Evolutionary conservation across 2,797 vertebrate genomes (phyloP).

Genomic region (Bufotes viridis): DNA sequence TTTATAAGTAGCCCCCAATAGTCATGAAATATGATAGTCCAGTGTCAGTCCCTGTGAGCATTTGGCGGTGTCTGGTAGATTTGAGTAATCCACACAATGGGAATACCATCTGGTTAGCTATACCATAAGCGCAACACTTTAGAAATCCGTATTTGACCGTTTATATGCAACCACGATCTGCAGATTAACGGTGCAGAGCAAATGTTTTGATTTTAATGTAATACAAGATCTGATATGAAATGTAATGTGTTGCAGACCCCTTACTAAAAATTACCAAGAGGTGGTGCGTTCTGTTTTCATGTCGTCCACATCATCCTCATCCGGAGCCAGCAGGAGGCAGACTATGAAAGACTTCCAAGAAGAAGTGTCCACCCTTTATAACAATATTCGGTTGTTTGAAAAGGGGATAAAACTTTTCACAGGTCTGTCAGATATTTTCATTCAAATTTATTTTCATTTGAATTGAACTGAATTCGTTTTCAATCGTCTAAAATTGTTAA

Average conservation of each 20-base stretch:
- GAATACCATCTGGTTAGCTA: too few relatives aligned
- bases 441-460: not conserved
- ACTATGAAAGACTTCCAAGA: constrained; percentile 94
- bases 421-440: constrained; percentile 71
- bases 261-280: constrained; percentile 89
- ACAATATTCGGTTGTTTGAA: constrained; percentile 91
- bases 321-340: constrained; percentile 85
- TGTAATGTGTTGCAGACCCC: constrained; percentile 76
- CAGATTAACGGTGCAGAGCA: too few relatives aligned
- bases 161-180: too few relatives aligned
- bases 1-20: too few relatives aligned
- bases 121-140: too few relatives aligned
- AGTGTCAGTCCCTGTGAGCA: too few relatives aligned
- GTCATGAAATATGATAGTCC: too few relatives aligned
- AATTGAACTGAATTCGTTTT: not conserved
- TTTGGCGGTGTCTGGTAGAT: too few relatives aligned
- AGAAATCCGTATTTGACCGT: too few relatives aligned
- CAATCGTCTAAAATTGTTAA: not conserved
- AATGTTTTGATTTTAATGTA: too few relatives aligned
- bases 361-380: constrained; percentile 90
- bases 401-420: constrained; percentile 89
- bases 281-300: constrained; percentile 86
- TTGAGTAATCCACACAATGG: too few relatives aligned
- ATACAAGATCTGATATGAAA: not conserved
- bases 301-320: constrained; percentile 81